Percentiles rank a stretch among this genome's conserved stretches.
Conservation (phyloP, 2,113 vertebrate genomes). For the Callorhinus ursinus region DNA sequence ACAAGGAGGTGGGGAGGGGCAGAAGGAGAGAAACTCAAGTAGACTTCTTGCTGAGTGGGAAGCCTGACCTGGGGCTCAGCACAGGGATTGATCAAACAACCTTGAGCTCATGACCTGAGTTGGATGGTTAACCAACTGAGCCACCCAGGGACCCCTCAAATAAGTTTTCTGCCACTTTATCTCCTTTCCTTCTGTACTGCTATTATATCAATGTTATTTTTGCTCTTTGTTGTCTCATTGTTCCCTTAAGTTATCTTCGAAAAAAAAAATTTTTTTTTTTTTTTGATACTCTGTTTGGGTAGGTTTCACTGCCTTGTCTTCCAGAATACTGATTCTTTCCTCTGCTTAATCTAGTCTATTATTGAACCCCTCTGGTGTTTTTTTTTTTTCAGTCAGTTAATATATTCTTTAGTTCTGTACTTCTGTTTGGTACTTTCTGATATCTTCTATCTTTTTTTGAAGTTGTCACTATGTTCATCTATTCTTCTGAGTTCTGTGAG, state of each 20-base stretch:
- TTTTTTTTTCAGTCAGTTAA: not conserved
- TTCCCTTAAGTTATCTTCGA: not conserved
- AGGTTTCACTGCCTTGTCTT: not conserved
- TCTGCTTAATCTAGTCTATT: not conserved
- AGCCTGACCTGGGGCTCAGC: not conserved
- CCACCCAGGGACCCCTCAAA: not conserved
- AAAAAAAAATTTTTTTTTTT: not conserved
- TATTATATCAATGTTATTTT: not conserved
- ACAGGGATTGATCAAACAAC: not conserved
- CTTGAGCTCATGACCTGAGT: not conserved
- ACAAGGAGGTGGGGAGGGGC: no score
- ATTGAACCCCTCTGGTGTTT: not conserved
- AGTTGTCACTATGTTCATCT: not conserved
- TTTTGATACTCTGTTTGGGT: not conserved
- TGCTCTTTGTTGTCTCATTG: not conserved
- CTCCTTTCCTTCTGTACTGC: not conserved
- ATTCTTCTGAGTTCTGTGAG: not conserved
- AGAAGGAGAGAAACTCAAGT: not conserved
- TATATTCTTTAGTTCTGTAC: not conserved
- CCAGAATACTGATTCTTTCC: not conserved
- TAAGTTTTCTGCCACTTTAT: not conserved
- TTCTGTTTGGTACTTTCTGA: not conserved
- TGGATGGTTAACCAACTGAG: not conserved
- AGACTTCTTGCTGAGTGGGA: not conserved
- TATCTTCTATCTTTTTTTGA: not conserved